Evolutionary conservation across 2,797 vertebrate species (phyloP).

Genomic region (Bradypodion ventrale): DNA sequence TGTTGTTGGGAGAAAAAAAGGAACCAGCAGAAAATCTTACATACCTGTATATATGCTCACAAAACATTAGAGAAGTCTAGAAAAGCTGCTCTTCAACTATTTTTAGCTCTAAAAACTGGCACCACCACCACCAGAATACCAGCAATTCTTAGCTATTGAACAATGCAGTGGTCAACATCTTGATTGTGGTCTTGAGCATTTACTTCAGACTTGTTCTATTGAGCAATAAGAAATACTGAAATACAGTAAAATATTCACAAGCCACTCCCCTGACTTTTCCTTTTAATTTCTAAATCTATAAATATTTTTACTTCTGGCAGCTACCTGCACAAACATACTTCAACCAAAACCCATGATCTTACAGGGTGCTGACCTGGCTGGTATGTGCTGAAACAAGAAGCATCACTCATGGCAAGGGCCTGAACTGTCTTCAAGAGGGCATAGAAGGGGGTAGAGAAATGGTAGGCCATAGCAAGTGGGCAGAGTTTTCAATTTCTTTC

Average conservation of each 20-base stretch:
- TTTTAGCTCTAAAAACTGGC: slow-evolving; percentile 24
- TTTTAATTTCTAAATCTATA: slow-evolving; percentile 28
- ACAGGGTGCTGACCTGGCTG: background rate
- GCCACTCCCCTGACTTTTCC: background rate
- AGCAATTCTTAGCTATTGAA: background rate
- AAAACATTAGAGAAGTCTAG: slow-evolving; percentile 22
- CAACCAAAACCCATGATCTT: background rate
- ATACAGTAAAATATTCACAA: background rate
- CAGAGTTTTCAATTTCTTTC: no score
- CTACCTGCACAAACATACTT: background rate
- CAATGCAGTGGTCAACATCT: slow-evolving; percentile 14
- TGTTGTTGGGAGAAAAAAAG: background rate
- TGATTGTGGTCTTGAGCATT: background rate
- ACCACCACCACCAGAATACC: background rate
- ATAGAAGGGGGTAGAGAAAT: background rate
- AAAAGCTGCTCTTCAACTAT: background rate
- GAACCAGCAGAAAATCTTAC: slow-evolving; percentile 32
- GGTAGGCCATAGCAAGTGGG: background rate
- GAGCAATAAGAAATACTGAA: slow-evolving; percentile 16
- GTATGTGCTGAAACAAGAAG: background rate
- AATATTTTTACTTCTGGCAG: slow-evolving; percentile 15
- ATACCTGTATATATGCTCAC: background rate
- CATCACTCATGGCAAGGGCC: background rate
- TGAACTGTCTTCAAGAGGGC: background rate
- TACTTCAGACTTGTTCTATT: slow-evolving; percentile 21